These are phyloP conservation scores for Mellilla xanthometata DNA, from an alignment of 2,888 invertebrate species.

Conservation along the genomic window DNA sequence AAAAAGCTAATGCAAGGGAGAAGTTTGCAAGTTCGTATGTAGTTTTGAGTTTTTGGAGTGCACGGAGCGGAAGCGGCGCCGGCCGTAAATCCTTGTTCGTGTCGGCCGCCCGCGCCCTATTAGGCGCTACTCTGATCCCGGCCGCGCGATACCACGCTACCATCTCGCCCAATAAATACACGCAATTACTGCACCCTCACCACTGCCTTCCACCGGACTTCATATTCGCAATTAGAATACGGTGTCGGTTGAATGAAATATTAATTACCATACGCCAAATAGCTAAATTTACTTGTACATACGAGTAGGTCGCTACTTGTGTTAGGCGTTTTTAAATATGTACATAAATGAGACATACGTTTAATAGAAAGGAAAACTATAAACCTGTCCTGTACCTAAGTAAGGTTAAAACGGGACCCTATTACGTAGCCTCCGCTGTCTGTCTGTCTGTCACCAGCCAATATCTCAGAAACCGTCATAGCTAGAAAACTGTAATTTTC, in stretches of 20 bases:
- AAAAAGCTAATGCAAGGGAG: constrained; percentile 41
- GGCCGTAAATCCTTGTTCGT: constrained; percentile 50
- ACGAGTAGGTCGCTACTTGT: too few species aligned
- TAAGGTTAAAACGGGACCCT: too few species aligned
- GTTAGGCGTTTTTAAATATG: too few species aligned
- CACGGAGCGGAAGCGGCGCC: constrained; percentile 46
- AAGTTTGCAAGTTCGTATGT: constrained; percentile 40
- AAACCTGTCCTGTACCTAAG: too few species aligned
- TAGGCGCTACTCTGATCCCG: constrained; percentile 45
- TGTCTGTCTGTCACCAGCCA: too few species aligned
- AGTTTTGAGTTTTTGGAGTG: constrained; percentile 51
- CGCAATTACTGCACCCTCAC: constrained; percentile 41
- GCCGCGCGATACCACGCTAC: constrained; percentile 35
- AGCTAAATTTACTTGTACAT: neutral
- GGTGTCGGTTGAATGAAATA: constrained; percentile 4
- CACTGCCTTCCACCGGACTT: constrained; percentile 23
- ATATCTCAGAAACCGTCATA: too few species aligned
- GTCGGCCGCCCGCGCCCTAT: constrained; percentile 44
- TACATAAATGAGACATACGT: too few species aligned
- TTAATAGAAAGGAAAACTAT: too few species aligned
- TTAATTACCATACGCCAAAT: too few species aligned
- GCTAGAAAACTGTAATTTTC: too few species aligned
- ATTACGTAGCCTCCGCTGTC: too few species aligned
- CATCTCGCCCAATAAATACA: constrained; percentile 39
- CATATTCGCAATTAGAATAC: constrained; percentile 17